Base-by-base conservation (phyloP, 1,140 invertebrate genomes). In the Eufriesea mexicana region DNA sequence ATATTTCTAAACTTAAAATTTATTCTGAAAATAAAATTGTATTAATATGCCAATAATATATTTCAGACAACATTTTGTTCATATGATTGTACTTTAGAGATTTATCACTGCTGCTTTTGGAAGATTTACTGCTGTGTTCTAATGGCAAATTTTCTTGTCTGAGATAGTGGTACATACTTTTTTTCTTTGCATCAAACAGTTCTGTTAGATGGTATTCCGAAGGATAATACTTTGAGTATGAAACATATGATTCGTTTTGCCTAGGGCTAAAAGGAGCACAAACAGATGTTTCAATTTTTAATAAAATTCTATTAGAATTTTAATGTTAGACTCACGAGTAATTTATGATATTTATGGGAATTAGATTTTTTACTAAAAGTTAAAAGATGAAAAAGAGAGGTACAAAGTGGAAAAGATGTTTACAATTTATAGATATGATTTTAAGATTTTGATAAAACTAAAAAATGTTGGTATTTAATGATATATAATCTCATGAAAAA, bases 71-170 rank as follows among this genome's bases (percentile, higher is more conserved):
- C 7, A 6, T 16, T 8, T 2, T 28, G 2, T 10, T 23, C 10
- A 8, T 28, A 7, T 51, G 6, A 61, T 68, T 61, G 42, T 82
- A 88, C 86, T 84, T 84, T 12, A 83, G 5, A 55, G 86, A 85
- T 54, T 80, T 81, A 2, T 86, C 83, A 55, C 87, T 89, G 73
- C n/a, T 85, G 28, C 70, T 86, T 78, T 82, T 84, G 5, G 83
- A 90, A 0, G 82, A 74, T 84, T 79, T 85, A n/a, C 81, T 83
- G 16, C 75, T 84, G 25, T 57, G 64, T 6, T 84, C 73, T 20
- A 67, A n/a, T 16, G 85, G 75, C n/a, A 84, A 84, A 25, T 23
- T 45, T 14, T 78, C 75, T 12, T 49, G 62, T 42, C 62, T 59
- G 28, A 82, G n/a, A 47, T 62, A 61, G n/a, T 73, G 77, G 12